These are phyloP conservation scores for Bruchidius siliquastri DNA, from an alignment of 2,888 invertebrate species.

Conservation along the genomic window DNA sequence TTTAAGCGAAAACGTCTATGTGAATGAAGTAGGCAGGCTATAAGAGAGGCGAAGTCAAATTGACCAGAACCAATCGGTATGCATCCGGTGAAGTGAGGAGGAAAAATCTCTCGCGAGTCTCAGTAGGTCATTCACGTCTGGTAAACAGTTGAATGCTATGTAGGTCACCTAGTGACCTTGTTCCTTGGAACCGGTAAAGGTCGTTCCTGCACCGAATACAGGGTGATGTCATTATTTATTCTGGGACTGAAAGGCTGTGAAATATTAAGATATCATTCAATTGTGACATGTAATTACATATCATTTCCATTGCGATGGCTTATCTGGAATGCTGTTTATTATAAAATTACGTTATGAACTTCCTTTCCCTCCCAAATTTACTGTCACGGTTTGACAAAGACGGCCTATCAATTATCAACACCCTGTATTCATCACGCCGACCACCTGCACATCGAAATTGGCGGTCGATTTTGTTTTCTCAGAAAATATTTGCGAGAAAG, in stretches of 20 bases:
- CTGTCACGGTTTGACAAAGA: too few relatives aligned
- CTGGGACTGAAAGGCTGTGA: too few relatives aligned
- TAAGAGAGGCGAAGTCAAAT: neutral
- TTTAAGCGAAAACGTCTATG: too few relatives aligned
- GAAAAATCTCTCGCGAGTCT: neutral
- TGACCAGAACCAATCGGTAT: neutral
- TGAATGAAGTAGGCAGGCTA: neutral
- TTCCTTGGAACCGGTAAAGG: conserved; percentile 29
- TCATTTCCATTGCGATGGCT: too few relatives aligned
- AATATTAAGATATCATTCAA: too few relatives aligned
- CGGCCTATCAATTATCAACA: too few relatives aligned
- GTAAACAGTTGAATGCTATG: conserved; percentile 19
- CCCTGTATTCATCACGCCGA: neutral
- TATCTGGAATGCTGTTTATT: too few relatives aligned
- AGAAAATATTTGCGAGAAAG: neutral
- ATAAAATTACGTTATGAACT: too few relatives aligned
- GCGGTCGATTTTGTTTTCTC: neutral
- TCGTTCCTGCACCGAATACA: neutral
- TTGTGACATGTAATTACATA: too few relatives aligned
- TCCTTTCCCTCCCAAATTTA: too few relatives aligned
- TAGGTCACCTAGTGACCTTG: conserved; percentile 49
- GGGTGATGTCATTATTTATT: neutral
- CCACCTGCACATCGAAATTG: neutral
- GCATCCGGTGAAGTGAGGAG: neutral
- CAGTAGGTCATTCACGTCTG: conserved; percentile 18